These are phyloP conservation scores for Holotrichia oblita DNA, from an alignment of 1,140 invertebrate species.

Conservation along the genomic window DNA sequence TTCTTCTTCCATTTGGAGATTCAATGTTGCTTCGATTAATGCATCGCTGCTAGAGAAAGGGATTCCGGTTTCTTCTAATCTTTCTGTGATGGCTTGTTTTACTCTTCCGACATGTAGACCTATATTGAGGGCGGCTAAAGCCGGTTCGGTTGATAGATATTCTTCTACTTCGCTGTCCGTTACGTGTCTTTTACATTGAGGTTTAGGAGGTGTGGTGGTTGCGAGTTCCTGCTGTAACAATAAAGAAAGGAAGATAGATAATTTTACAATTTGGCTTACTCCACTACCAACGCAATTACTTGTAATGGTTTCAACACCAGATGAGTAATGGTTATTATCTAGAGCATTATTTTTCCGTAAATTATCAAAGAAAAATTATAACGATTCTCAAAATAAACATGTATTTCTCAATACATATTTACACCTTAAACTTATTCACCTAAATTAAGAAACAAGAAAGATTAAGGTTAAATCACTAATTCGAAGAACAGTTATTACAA, in stretches of 20 bases:
- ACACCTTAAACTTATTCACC: no score
- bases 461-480: no score
- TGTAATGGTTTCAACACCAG: background rate
- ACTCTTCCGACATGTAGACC: constrained; percentile 75
- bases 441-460: no score
- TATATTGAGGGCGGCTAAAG: constrained; percentile 71
- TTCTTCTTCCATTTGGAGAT: constrained; percentile 71
- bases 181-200: constrained; percentile 53
- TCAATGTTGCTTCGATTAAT: constrained; percentile 74
- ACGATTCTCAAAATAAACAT: no score
- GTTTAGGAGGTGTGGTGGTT: background rate
- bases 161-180: constrained; percentile 64
- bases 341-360: background rate
- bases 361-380: background rate
- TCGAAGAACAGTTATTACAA: no score
- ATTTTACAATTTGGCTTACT: no score
- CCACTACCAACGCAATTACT: no score
- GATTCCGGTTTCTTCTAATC: constrained; percentile 66
- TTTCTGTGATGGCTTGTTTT: constrained; percentile 68
- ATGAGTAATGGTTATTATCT: background rate
- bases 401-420: background rate
- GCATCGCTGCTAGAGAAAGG: constrained; percentile 70
- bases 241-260: constrained; percentile 29
- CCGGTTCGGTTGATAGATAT: constrained; percentile 67
- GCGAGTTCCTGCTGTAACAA: constrained; percentile 49